Evolutionary conservation across 1,140 invertebrate species (phyloP), one percentile per base, ranked within the genome.

Genomic region (Drosophila sproati): DNA sequence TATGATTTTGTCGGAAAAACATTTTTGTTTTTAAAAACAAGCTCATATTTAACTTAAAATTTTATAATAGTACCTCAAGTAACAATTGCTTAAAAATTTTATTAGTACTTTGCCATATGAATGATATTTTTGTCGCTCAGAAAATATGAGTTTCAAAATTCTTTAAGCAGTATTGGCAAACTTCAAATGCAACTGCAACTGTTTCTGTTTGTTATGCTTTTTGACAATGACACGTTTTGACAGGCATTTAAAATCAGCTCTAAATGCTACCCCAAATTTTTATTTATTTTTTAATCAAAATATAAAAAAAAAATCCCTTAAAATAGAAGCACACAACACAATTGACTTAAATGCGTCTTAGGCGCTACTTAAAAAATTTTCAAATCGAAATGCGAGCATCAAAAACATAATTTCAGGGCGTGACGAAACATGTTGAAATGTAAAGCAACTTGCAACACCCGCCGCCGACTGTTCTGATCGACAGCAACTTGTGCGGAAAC

Each of bases 401-500:
- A 69, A 76, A 82, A 5, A 41, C 39, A 41, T 79, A 76, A 88
- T 79, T 62, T 57, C 79, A 45, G 62, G 79, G 82, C 83, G 82
- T 86, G 79, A 86, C 83, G 85, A 80, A 87, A 88, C 75, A 89
- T 78, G 73, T 69, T 80, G 68, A 86, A 86, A 82, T 77, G 82
- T 82, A 87, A 1, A 20, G 20, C 57, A 73, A 81, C 64, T 77
- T 63, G 82, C 64, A 43, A 43, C 71, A 74, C 77, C 73, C 81
- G 77, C 50, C 47, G 20, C 47, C 51, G 20, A 39, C 2, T 43
- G 39, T n/a, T 31, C 61, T 86, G 82, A 87, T 87, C 80, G 82
- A 87, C 82, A 83, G 83, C 85, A 85, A 87, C 83, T 87, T 87
- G 85, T 89, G 85, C 83, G 77, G 48, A 89, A 87, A 83, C 79